These are phyloP conservation scores for Myotis davidii DNA, from an alignment of 2,113 vertebrate genomes.

Conservation along the genomic window DNA sequence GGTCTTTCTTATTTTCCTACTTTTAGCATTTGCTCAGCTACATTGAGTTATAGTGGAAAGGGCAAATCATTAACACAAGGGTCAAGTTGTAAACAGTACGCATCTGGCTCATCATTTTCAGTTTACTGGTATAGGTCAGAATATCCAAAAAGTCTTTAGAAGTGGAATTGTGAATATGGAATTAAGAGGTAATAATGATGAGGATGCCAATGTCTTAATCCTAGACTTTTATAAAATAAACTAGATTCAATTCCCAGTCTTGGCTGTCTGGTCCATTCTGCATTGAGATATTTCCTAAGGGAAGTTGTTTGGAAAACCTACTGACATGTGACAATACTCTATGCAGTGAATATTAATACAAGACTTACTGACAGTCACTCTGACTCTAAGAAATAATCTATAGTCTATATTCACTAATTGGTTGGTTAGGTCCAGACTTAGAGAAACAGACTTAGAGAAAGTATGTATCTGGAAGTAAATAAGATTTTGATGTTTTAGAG, in stretches of 20 bases:
- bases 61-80: background rate
- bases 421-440: background rate
- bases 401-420: background rate
- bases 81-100: background rate
- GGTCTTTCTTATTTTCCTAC: background rate
- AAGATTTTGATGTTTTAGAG: conserved; percentile 5
- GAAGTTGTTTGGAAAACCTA: background rate
- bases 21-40: conserved; percentile 15
- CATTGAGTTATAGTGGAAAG: background rate
- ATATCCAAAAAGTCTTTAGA: background rate
- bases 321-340: background rate
- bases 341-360: background rate
- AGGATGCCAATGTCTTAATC: background rate
- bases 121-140: background rate
- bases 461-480: background rate
- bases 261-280: background rate
- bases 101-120: background rate
- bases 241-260: background rate
- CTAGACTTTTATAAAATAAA: background rate
- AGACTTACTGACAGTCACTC: background rate
- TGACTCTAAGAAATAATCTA: background rate
- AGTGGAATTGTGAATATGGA: background rate
- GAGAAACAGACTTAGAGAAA: conserved; percentile 23
- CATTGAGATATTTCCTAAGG: background rate
- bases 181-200: background rate